phyloP scores from a whole-genome alignment of 2,113 vertebrate species.

The Anseranas semipalmata region DNA sequence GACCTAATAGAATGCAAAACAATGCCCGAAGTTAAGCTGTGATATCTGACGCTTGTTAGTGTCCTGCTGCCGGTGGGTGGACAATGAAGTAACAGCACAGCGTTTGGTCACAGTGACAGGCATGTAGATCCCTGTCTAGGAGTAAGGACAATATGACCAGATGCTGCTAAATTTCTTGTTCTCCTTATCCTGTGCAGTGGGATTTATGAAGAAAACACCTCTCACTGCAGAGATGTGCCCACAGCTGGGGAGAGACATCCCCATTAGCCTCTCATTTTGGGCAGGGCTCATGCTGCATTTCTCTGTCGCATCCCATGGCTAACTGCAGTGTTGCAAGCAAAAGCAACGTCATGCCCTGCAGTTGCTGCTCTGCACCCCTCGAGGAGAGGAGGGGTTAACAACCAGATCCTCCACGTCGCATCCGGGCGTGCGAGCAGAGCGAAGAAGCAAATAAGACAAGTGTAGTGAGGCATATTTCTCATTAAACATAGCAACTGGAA shows the following conservation, averaged over 20 bases:
- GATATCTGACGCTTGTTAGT: neutral
- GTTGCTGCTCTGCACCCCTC: neutral
- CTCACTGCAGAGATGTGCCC: neutral
- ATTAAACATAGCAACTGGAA: constrained; percentile 13
- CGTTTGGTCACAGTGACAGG: neutral
- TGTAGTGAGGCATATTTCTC: constrained; percentile 12
- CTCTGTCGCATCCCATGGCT: too few species aligned
- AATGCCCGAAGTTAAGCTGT: neutral
- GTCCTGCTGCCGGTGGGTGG: neutral
- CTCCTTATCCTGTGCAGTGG: neutral
- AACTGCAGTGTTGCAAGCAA: neutral
- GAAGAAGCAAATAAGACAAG: neutral
- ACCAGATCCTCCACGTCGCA: fast-evolving
- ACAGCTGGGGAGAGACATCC: fast-evolving
- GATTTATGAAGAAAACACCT: neutral
- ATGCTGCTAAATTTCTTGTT: neutral
- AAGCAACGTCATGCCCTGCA: neutral
- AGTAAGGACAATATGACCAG: neutral
- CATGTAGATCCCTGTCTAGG: neutral
- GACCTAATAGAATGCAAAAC: neutral
- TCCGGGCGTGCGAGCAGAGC: neutral
- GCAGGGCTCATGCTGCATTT: fast-evolving
- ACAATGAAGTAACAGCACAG: fast-evolving
- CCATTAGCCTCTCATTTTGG: neutral
- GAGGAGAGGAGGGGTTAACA: neutral